A percentile compares a stretch with the other conserved stretches of the same genome.
phyloP scores from a whole-genome alignment of 2,797 vertebrate species.

The Ceryle rudis region DNA sequence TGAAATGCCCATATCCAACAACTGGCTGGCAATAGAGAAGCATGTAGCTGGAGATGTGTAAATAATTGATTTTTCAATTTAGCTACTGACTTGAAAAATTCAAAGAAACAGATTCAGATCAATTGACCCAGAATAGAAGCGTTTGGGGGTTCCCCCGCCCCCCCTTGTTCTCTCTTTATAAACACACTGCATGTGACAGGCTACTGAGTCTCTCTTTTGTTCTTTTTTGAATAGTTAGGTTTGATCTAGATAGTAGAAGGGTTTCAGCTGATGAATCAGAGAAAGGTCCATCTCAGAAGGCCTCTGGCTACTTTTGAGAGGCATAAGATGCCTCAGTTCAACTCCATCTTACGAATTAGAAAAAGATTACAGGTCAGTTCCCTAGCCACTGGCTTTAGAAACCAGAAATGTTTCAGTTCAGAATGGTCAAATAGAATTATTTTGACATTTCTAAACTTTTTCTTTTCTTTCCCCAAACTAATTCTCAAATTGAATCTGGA shows the following conservation, averaged over 20 bases:
- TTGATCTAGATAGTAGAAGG: background rate
- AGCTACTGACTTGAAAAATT: constrained; percentile 26
- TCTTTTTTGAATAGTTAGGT: background rate
- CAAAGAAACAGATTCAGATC: constrained; percentile 5
- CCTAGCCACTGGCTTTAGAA: background rate
- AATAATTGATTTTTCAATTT: constrained; percentile 53
- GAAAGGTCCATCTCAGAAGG: background rate
- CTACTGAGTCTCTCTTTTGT: background rate
- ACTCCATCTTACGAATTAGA: background rate
- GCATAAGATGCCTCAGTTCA: background rate
- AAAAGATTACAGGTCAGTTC: background rate
- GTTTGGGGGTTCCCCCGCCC: accelerated
- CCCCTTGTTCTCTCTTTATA: background rate
- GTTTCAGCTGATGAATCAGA: background rate
- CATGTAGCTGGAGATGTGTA: background rate
- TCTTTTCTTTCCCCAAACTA: background rate
- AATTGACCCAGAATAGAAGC: background rate
- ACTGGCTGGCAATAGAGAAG: background rate
- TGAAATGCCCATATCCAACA: background rate
- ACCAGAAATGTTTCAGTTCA: background rate
- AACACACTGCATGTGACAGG: background rate
- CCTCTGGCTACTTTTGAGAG: background rate
- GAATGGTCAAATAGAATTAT: background rate
- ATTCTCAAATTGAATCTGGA: background rate
- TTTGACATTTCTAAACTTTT: background rate